Conservation (phyloP, 2,113 vertebrate species). For the Recurvirostra avosetta region DNA sequence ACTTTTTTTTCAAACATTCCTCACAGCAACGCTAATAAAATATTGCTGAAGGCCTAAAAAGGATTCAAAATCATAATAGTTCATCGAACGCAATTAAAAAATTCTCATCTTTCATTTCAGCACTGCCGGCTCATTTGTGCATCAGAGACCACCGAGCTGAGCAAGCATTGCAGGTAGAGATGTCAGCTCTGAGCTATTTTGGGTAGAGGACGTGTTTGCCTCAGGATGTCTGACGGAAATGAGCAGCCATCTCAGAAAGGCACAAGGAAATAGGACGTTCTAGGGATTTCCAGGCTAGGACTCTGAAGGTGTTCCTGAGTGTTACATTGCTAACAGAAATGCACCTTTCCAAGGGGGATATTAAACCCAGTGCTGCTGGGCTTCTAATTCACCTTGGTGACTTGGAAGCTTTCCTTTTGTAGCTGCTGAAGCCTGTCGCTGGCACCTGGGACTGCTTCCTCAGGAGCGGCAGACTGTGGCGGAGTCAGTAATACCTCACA, state of each 20-base stretch:
- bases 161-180: neutral
- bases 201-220: neutral
- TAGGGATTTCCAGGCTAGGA: neutral
- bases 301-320: neutral
- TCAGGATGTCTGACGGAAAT: neutral
- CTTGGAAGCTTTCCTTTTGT: neutral
- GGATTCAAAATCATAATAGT: neutral
- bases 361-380: neutral
- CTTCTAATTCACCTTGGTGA: neutral
- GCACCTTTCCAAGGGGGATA: neutral
- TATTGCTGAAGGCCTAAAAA: conserved; percentile 8
- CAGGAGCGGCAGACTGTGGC: neutral
- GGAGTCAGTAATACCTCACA: neutral
- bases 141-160: neutral
- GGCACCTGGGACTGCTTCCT: neutral
- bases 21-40: neutral
- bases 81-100: neutral
- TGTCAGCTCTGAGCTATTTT: neutral
- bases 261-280: neutral
- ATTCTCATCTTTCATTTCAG: neutral
- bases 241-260: neutral
- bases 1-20: neutral
- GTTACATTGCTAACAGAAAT: neutral
- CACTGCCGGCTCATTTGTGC: neutral
- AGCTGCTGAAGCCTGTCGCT: neutral